Conservation (phyloP, 2,888 invertebrate genomes). For the Phorcus lineatus region DNA sequence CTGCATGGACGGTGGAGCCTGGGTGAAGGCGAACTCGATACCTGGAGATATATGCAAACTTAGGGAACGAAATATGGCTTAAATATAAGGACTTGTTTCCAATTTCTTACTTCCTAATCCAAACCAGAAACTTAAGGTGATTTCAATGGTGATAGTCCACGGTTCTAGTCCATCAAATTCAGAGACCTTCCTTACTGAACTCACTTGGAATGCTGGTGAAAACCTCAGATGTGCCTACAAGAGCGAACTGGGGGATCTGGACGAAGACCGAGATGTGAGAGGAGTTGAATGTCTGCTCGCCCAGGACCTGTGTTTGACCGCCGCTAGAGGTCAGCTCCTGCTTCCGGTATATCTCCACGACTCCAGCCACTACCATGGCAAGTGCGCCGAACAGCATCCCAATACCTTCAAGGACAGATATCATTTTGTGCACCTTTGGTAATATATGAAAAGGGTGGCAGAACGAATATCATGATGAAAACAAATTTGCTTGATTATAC, state of each 20-base stretch:
- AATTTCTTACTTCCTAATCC: too few species aligned
- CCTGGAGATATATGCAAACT: conserved; percentile 45
- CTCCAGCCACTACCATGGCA: conserved; percentile 63
- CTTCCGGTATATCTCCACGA: conserved; percentile 67
- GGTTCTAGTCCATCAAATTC: too few species aligned
- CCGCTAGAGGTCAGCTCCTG: conserved; percentile 44
- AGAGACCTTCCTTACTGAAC: not conserved
- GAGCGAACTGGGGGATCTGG: conserved; percentile 67
- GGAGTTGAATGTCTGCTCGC: conserved; percentile 59
- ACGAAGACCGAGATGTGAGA: conserved; percentile 62
- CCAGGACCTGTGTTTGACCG: conserved; percentile 56
- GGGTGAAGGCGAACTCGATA: conserved; percentile 70
- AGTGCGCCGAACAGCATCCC: conserved; percentile 62
- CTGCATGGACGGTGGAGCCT: conserved; percentile 67
- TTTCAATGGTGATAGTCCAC: too few species aligned
- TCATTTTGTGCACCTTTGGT: too few species aligned
- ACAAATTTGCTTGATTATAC: too few species aligned
- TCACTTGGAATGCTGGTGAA: conserved; percentile 67
- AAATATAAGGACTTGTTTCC: too few species aligned
- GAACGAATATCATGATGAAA: too few species aligned
- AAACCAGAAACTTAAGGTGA: too few species aligned
- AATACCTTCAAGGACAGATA: conserved; percentile 51
- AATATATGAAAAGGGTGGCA: too few species aligned
- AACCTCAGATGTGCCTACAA: conserved; percentile 69
- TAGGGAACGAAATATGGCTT: not conserved